Percentiles rank a stretch among this genome's conserved stretches.
Evolutionary conservation across 2,888 invertebrate species (phyloP).

Genomic region (Apotomis turbidana): DNA sequence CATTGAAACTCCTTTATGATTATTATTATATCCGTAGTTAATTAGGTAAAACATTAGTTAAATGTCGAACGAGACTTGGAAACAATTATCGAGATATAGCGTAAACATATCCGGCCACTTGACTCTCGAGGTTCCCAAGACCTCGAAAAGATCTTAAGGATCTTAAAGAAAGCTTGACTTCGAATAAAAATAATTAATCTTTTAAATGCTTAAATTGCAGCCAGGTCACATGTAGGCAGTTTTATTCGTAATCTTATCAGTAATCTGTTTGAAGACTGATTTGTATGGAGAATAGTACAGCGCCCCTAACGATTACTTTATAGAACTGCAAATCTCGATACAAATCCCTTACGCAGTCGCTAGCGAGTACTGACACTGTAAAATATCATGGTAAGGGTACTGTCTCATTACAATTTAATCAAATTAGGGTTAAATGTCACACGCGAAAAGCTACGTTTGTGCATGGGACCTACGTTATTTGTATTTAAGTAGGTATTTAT

Average conservation of each 20-base stretch:
- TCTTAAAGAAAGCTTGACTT: conserved; percentile 25
- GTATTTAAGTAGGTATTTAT: too few relatives aligned
- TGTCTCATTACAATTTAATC: too few relatives aligned
- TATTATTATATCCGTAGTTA: conserved; percentile 18
- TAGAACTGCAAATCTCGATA: too few relatives aligned
- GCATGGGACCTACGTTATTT: too few relatives aligned
- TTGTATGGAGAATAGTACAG: too few relatives aligned
- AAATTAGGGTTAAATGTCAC: too few relatives aligned
- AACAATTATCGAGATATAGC: conserved; percentile 22
- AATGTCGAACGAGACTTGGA: conserved; percentile 20
- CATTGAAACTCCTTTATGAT: background rate
- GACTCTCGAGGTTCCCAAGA: conserved; percentile 21
- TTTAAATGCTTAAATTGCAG: background rate
- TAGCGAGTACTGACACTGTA: too few relatives aligned
- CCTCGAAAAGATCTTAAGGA: conserved; percentile 36
- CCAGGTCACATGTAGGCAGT: background rate
- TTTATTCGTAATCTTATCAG: background rate
- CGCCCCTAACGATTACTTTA: too few relatives aligned
- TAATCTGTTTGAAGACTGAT: background rate
- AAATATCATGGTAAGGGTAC: too few relatives aligned
- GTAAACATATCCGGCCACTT: conserved; percentile 16
- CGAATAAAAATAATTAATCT: conserved; percentile 12
- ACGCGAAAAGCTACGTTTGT: too few relatives aligned
- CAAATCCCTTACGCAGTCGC: too few relatives aligned
- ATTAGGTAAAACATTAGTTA: conserved; percentile 15